These are phyloP conservation scores for Myotis findleyi DNA, from an alignment of 2,797 vertebrate genomes.

Conservation along the genomic window DNA sequence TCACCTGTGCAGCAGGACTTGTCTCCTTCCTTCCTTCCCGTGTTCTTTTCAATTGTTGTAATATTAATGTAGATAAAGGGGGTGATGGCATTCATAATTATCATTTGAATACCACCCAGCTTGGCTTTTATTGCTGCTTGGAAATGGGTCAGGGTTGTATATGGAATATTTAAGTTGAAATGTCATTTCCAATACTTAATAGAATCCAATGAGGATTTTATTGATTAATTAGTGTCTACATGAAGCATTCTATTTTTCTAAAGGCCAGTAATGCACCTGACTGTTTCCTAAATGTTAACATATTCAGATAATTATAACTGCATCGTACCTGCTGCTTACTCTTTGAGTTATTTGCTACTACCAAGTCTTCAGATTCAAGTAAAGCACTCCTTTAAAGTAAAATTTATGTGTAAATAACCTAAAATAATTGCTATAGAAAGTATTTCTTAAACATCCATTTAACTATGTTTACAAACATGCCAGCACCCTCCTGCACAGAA, in stretches of 20 bases:
- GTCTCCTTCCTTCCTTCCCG: background rate
- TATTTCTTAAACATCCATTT: constrained; percentile 64
- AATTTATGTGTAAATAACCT: constrained; percentile 73
- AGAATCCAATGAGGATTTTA: constrained; percentile 67
- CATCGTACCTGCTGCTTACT: constrained; percentile 62
- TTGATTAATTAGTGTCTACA: constrained; percentile 85
- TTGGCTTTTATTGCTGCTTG: constrained; percentile 67
- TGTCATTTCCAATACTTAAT: constrained; percentile 74
- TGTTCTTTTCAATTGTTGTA: constrained; percentile 49
- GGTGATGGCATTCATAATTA: constrained; percentile 42
- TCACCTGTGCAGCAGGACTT: background rate
- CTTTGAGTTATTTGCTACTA: constrained; percentile 73
- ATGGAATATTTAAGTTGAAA: constrained; percentile 76
- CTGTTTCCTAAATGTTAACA: constrained; percentile 86
- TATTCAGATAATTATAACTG: constrained; percentile 84
- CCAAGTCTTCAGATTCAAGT: constrained; percentile 72
- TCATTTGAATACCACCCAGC: constrained; percentile 55
- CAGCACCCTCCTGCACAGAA: background rate
- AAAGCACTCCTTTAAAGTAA: constrained; percentile 78
- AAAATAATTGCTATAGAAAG: constrained; percentile 71
- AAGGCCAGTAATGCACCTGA: constrained; percentile 81
- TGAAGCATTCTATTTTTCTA: constrained; percentile 74
- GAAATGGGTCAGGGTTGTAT: constrained; percentile 62
- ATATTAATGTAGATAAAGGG: constrained; percentile 45
- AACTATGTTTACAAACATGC: constrained; percentile 38